Conservation (phyloP, 2,888 invertebrate species). For the Bombylius discolor region DNA sequence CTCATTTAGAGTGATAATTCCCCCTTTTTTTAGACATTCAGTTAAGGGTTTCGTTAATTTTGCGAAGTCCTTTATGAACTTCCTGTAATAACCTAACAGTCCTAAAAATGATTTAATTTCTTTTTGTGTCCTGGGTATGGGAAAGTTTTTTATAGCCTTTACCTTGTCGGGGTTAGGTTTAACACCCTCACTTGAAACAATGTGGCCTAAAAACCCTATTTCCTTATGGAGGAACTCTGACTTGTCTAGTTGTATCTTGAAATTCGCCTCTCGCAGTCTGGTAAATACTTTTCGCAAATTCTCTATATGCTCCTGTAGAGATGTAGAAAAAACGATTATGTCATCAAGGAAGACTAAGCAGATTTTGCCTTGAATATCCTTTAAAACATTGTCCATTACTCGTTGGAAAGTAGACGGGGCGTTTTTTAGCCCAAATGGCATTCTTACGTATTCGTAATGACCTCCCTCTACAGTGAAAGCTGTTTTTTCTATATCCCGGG, state of each 20-base stretch:
- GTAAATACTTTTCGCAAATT: conserved; percentile 16
- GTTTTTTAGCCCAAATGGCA: too few species aligned
- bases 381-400: too few species aligned
- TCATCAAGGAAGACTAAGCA: conserved; percentile 27
- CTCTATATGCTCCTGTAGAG: conserved; percentile 18
- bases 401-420: too few species aligned
- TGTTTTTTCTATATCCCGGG: too few species aligned
- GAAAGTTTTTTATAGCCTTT: background rate
- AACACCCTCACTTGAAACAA: conserved; percentile 21
- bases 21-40: too few species aligned
- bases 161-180: background rate
- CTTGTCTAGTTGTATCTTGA: conserved; percentile 18
- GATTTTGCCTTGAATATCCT: too few species aligned
- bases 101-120: conserved; percentile 17
- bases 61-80: conserved; percentile 4
- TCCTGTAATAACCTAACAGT: conserved; percentile 13
- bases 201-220: conserved; percentile 16
- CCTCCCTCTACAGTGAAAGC: too few species aligned
- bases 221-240: conserved; percentile 16
- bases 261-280: conserved; percentile 12
- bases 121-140: conserved; percentile 14
- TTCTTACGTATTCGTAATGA: too few species aligned
- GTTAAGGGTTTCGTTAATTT: background rate
- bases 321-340: conserved; percentile 18
- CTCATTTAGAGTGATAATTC: too few species aligned